phyloP scores from a whole-genome alignment of 1,140 invertebrate genomes.

The Myzus persicae region DNA sequence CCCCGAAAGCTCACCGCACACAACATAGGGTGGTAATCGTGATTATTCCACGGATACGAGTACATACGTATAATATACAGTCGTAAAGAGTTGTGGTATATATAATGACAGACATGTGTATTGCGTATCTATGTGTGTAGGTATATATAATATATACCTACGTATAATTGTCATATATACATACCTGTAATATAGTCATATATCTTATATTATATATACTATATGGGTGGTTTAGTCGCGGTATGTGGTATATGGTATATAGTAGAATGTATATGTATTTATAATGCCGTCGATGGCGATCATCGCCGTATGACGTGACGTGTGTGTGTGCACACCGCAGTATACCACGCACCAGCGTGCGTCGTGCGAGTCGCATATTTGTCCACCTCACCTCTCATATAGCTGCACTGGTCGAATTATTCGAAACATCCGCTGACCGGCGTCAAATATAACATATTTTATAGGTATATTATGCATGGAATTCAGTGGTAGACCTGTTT shows the following conservation, averaged over 20 bases:
- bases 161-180: too few species aligned
- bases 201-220: not conserved
- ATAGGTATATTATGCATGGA: not conserved
- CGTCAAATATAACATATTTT: not conserved
- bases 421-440: not conserved
- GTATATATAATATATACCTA: too few species aligned
- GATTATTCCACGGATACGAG: not conserved
- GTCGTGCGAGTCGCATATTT: too few species aligned
- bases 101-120: not conserved
- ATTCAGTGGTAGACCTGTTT: not conserved
- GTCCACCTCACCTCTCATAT: too few species aligned
- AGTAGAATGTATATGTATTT: not conserved
- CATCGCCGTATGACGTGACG: not conserved
- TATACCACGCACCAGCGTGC: not conserved
- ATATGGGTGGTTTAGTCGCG: not conserved
- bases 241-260: not conserved
- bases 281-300: not conserved
- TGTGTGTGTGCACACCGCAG: not conserved
- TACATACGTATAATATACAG: not conserved
- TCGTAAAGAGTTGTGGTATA: not conserved
- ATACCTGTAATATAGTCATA: not conserved
- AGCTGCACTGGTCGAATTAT: not conserved
- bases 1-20: not conserved
- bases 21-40: not conserved
- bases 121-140: not conserved